Evolutionary conservation across 2,888 invertebrate species (phyloP), one percentile per base, ranked within the genome.

Genomic region (Eucera pruinosa): DNA sequence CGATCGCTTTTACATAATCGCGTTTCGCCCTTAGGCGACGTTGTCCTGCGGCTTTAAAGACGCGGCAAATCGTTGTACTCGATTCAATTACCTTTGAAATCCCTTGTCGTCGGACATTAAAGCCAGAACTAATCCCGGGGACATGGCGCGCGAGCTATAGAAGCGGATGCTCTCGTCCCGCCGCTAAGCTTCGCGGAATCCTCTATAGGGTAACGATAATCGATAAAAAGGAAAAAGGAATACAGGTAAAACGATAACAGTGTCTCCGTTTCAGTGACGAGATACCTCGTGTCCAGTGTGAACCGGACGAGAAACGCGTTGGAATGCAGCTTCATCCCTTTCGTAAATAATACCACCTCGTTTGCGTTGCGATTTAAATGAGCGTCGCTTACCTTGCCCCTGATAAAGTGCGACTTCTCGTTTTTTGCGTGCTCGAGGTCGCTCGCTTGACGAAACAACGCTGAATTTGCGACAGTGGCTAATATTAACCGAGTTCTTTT

Each of bases 11-110:
- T 27, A 11, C 36, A 20, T 23, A 23, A 36, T 23, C 54, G 54
- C 4, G 23, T 33, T 18, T 1, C n/a, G n/a, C 23, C 30, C 50
- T 33, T n/a, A 1, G 20, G 2, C 45, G 20, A 15, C 36, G 48
- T 7, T 48, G 62, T 65, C 50, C 55, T 64, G 57, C 52, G 76
- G 82, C 71, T 78, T 71, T 81, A 70, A 78, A 77, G 76, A 76
- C 50, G 70, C 57, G 78, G 45, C 43, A 67, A 73, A 72, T 61
- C 75, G 60, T 43, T 76, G 73, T 80, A 55, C 76, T 50, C 70
- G 70, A 86, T 84, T 86, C 81, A 83, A 86, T 86, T 83, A 85
- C 76, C 83, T 72, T 81, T 78, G 79, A 83, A 86, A 86, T 83
- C 81, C 81, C 69, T 81, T 82, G 84, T 82, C 81, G 81, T 75